Evolutionary conservation across 2,888 invertebrate genomes (phyloP).

Genomic region (Crematogaster levior): DNA sequence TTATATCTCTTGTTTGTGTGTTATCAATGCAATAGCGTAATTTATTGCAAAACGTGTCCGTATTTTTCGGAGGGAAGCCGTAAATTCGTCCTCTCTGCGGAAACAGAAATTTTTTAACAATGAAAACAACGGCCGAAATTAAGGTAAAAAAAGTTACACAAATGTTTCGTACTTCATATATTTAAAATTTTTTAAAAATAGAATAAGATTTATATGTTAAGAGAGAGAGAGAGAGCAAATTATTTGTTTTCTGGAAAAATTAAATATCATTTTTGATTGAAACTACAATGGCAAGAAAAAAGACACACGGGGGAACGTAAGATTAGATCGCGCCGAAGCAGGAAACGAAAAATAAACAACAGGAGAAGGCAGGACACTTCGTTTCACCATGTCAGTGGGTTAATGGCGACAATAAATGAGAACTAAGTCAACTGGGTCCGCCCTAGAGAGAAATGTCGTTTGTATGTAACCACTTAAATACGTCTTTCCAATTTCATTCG

Average conservation of each 20-base stretch:
- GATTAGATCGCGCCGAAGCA: neutral
- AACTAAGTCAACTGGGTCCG: slow-evolving; percentile 59
- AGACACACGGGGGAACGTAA: neutral
- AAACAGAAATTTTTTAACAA: neutral
- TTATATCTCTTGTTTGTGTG: neutral
- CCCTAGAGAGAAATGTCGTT: slow-evolving; percentile 53
- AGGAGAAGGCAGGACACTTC: slow-evolving; percentile 28
- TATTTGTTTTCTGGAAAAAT: neutral
- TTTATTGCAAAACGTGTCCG: neutral
- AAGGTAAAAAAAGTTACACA: neutral
- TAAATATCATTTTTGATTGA: neutral
- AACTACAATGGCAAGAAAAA: neutral
- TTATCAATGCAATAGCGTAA: neutral
- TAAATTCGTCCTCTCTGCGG: neutral
- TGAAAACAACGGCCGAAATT: neutral
- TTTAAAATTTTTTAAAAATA: neutral
- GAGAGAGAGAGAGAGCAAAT: neutral
- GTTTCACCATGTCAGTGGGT: slow-evolving; percentile 70
- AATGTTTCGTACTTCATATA: neutral
- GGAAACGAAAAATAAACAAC: slow-evolving; percentile 6
- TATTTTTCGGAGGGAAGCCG: neutral
- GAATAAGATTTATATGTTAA: neutral
- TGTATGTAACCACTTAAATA: slow-evolving; percentile 56
- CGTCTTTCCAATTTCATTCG: slow-evolving; percentile 63
- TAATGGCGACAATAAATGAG: slow-evolving; percentile 73